phyloP scores from a whole-genome alignment of 2,888 invertebrate species.

The Leucozona laternaria region DNA sequence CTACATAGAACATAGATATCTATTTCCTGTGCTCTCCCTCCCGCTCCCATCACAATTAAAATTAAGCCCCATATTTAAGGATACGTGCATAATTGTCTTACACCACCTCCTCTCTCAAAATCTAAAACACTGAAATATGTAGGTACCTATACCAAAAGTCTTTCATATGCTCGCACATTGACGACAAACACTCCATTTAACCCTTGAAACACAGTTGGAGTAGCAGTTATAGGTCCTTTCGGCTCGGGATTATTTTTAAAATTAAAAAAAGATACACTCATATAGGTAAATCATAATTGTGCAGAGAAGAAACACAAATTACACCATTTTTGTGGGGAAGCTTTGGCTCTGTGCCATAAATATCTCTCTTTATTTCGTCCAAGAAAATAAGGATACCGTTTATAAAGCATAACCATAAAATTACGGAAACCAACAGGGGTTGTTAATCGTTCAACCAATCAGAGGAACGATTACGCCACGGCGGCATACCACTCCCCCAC shows the following conservation, averaged over 20 bases:
- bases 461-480: slow-evolving; percentile 57
- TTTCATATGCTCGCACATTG: background rate
- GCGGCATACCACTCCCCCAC: slow-evolving; percentile 69
- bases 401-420: slow-evolving; percentile 48
- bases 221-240: slow-evolving; percentile 5
- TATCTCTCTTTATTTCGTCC: slow-evolving; percentile 23
- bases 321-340: slow-evolving; percentile 24
- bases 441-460: slow-evolving; percentile 78
- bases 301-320: slow-evolving; percentile 12
- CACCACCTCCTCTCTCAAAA: background rate
- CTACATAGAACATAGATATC: too few relatives aligned
- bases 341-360: slow-evolving; percentile 19
- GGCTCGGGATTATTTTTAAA: background rate
- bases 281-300: slow-evolving; percentile 5
- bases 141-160: background rate
- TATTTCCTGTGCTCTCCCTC: too few relatives aligned
- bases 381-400: slow-evolving; percentile 45
- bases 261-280: background rate
- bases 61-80: background rate
- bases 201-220: slow-evolving; percentile 8
- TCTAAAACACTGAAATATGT: background rate
- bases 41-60: background rate
- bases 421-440: slow-evolving; percentile 77
- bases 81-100: background rate
- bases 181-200: slow-evolving; percentile 15